Evolutionary conservation across 2,797 vertebrate species (phyloP), one percentile per base, ranked within the genome.

Genomic region (Crenichthys baileyi): DNA sequence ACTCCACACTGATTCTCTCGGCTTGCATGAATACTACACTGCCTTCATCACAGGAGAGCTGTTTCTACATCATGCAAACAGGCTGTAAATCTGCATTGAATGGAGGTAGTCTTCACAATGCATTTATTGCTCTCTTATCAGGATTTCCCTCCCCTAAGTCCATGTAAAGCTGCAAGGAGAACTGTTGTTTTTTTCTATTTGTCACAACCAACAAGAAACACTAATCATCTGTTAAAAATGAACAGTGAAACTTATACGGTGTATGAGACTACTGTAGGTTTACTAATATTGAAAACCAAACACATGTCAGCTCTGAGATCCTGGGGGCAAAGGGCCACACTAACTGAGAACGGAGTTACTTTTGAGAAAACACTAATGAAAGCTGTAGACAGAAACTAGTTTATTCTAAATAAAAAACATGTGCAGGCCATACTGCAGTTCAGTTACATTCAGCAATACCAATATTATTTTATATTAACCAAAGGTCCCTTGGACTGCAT

Each of bases 1-100:
- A 91, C 85, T 88, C 80, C 81, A 88, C 78, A 73, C 86, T 87
- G 90, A 92, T 88, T 89, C 79, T 83, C 79, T 84, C 85, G 77
- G 75, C 72, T 78, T 76, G 79, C 77, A 82, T 71, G 61, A 81
- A 89, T 73, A 87, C 51, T 81, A 86, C 81, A 73, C 55, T 71
- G 41, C 81, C 79, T 78, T 83, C 70, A 70, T 65, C 44, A 63
- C 1, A 61, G 46, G 39, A 79, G 87, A 75, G n/a, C 5, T 24
- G 63, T 48, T 75, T 50, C 26, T 63, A 36, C 26, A 61, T 48
- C n/a, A 44, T 75, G n/a, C 41, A 75, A 46, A 44, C 16, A 12
- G 41, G 22, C n/a, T 63, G 31, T 26, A 63, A 63, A 50, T 48
- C 18, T 48, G n/a, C 18, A 48, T 13, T 75, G 24, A 50, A 48